Conservation (phyloP, 2,797 vertebrate species). For the Hipposideros larvatus region DNA sequence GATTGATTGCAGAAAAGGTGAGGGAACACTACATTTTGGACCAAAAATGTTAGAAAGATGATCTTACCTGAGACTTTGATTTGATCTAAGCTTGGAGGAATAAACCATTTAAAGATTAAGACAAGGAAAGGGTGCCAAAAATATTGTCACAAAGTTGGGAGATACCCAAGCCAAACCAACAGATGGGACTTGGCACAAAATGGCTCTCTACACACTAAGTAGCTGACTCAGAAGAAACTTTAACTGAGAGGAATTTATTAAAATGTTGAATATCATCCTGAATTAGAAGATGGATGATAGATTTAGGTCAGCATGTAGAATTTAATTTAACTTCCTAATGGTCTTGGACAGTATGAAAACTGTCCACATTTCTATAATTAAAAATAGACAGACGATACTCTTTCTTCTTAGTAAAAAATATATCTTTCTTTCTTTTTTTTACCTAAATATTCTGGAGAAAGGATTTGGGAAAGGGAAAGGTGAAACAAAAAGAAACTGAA, state of each 20-base stretch:
- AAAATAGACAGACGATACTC: conserved; percentile 61
- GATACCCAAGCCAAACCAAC: conserved; percentile 70
- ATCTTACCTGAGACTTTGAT: conserved; percentile 67
- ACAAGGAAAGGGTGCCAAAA: conserved; percentile 65
- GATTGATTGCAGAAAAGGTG: background rate
- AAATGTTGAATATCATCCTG: conserved; percentile 75
- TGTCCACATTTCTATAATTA: conserved; percentile 74
- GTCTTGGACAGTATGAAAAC: conserved; percentile 76
- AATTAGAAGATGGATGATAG: conserved; percentile 84
- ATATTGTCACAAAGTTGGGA: conserved; percentile 77
- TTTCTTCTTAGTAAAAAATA: conserved; percentile 56
- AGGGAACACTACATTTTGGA: conserved; percentile 15
- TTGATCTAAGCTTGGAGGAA: conserved; percentile 48
- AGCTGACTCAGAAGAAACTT: conserved; percentile 83
- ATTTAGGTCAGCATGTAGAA: conserved; percentile 84
- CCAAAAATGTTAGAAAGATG: conserved; percentile 68
- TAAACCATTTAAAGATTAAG: conserved; percentile 70
- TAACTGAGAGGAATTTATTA: conserved; percentile 84
- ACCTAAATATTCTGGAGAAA: conserved; percentile 54
- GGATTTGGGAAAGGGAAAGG: background rate
- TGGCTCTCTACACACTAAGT: conserved; percentile 71
- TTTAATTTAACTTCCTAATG: conserved; percentile 85
- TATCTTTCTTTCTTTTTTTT: background rate
- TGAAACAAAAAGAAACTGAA: background rate
- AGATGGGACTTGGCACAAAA: conserved; percentile 79